Evolutionary conservation across 1,140 invertebrate genomes (phyloP), one percentile per base, ranked within the genome.

Genomic region (Bombus breviceps): DNA sequence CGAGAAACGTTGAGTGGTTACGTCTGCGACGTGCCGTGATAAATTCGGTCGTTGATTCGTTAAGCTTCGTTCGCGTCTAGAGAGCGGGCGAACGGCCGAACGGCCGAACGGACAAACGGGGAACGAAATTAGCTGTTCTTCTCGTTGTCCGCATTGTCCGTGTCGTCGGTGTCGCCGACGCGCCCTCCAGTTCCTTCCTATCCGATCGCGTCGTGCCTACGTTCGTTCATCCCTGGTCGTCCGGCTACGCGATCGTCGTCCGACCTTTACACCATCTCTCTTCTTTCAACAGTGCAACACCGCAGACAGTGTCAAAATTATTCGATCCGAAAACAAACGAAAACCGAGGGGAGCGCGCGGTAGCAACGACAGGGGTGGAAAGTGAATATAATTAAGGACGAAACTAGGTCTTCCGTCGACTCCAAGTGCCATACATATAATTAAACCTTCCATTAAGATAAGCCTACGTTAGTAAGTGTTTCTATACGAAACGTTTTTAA

Each of bases 11-110:
- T 73, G 83, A 85, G 83, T 73, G 83, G 83, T 85, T 73, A 80
- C 83, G 83, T 80, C 76, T 72, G 77, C 83, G 83, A 80, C 83
- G 83, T 80, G 76, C 83, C 76, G 83, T 85, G 83, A 85, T 85
- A 80, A 85, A 85, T 85, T 85, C 68, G 83, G 83, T 85, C 83
- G 83, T 85, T 85, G 83, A 85, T 85, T 85, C 83, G 77, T 85
- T 85, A 85, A 85, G 83, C 53, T 85, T 85, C 77, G 76, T 85
- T 72, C 83, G 77, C 28, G 75, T 85, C 83, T 80, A 81, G 80
- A 83, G 64, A 83, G 32, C 47, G 47, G 43, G 32, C 66, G 53
- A 79, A 59, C 57, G 78, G 78, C 34, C 77, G 41, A 72, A 85
- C 75, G 69, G 71, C 34, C 77, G 41, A 72, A 85, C 75, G 69